These are phyloP conservation scores for Pocillopora verrucosa DNA, from an alignment of 64 coral and sea anemone genomes.

Conservation along the genomic window DNA sequence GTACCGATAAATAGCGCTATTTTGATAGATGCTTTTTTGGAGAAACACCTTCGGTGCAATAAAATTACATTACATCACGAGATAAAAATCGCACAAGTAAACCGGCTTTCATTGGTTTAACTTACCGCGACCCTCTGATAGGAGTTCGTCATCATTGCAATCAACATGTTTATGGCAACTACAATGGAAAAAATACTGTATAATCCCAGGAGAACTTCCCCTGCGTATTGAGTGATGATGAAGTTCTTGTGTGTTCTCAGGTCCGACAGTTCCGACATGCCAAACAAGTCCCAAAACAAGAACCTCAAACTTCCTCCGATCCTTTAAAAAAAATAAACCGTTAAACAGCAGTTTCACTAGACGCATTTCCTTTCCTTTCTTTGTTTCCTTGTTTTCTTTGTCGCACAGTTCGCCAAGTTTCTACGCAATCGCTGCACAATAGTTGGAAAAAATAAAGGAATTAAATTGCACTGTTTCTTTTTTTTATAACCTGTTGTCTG, in stretches of 20 bases:
- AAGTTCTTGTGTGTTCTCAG: slow-evolving; percentile 57
- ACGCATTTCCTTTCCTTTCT: too few species aligned
- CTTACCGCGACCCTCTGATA: slow-evolving; percentile 77
- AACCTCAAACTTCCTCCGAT: slow-evolving; percentile 57
- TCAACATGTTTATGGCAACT: slow-evolving; percentile 84
- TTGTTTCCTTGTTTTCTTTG: too few species aligned
- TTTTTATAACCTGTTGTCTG: too few species aligned
- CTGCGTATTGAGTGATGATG: slow-evolving; percentile 70
- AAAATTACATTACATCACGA: too few species aligned
- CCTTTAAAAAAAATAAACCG: slow-evolving; percentile 24
- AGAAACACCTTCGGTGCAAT: too few species aligned
- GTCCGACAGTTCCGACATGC: slow-evolving; percentile 58
- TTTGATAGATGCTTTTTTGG: too few species aligned
- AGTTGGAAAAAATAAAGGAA: too few species aligned
- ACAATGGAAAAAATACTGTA: slow-evolving; percentile 68
- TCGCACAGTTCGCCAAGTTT: too few species aligned
- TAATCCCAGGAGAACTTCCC: slow-evolving; percentile 68
- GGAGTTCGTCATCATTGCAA: slow-evolving; percentile 91
- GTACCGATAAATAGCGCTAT: too few species aligned
- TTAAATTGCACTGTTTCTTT: too few species aligned
- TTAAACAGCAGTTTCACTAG: neutral
- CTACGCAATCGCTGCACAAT: too few species aligned
- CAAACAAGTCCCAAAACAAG: slow-evolving; percentile 86
- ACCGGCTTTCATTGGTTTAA: neutral
- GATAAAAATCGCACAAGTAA: neutral